Evolutionary conservation across 2,113 vertebrate species (phyloP).

Genomic region (Rutilus rutilus): DNA sequence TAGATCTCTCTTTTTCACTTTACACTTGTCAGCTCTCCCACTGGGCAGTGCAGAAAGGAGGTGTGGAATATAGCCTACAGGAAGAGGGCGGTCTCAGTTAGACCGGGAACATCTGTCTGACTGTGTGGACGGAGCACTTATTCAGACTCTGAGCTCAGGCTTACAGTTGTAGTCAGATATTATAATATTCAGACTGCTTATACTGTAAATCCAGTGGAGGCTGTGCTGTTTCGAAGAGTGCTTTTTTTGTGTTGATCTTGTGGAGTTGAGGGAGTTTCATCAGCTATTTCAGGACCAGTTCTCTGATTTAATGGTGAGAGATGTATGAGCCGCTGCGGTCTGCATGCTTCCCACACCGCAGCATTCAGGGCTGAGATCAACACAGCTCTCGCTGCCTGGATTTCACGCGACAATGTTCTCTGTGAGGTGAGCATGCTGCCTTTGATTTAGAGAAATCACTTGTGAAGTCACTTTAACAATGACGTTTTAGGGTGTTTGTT

Average conservation of each 20-base stretch:
- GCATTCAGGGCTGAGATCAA: slow-evolving; percentile 27
- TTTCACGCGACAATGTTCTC: slow-evolving; percentile 9
- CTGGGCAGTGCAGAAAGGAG: slow-evolving; percentile 11
- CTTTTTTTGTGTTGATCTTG: slow-evolving; percentile 5
- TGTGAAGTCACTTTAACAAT: not conserved
- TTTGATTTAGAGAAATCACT: not conserved
- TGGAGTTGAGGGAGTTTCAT: slow-evolving; percentile 16
- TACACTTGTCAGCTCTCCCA: slow-evolving; percentile 15
- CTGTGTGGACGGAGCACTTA: slow-evolving; percentile 14
- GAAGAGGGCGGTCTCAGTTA: slow-evolving; percentile 18
- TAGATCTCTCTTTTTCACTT: not conserved
- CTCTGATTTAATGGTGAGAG: slow-evolving; percentile 30
- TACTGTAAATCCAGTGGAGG: slow-evolving; percentile 12
- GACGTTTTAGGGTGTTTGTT: not conserved
- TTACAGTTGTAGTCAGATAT: slow-evolving; percentile 7
- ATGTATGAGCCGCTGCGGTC: slow-evolving; percentile 28
- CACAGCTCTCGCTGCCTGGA: slow-evolving; percentile 16
- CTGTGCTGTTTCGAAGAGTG: not conserved
- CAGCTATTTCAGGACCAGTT: slow-evolving; percentile 16
- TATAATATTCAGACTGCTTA: not conserved
- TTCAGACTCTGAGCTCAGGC: slow-evolving; percentile 28
- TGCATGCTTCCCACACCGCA: slow-evolving; percentile 29
- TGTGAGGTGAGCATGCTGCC: slow-evolving; percentile 5
- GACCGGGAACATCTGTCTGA: slow-evolving; percentile 53
- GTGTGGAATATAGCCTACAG: slow-evolving; percentile 1